Evolutionary conservation across 2,797 vertebrate species (phyloP).

Genomic region (Staurois parvus): DNA sequence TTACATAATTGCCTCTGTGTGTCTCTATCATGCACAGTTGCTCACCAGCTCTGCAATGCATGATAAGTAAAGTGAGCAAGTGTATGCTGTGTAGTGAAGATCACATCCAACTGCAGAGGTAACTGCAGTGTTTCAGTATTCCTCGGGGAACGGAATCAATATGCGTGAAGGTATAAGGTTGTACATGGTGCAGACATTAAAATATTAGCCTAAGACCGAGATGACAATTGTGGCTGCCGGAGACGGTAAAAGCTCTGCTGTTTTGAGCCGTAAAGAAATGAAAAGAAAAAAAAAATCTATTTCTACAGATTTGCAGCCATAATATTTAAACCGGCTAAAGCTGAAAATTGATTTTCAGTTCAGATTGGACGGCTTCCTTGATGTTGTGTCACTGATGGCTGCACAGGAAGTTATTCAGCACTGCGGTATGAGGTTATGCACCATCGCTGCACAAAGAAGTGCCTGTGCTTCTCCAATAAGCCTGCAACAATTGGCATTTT

Average conservation of each 20-base stretch:
- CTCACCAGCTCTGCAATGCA: background rate
- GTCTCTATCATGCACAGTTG: background rate
- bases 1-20: background rate
- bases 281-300: conserved; percentile 43
- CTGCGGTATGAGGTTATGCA: conserved; percentile 51
- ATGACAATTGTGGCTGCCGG: conserved; percentile 34
- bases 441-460: conserved; percentile 33
- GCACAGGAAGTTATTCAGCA: conserved; percentile 53
- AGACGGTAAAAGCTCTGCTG: background rate
- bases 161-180: conserved; percentile 62
- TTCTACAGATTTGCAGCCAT: conserved; percentile 51
- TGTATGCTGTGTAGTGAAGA: conserved; percentile 48
- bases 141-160: conserved; percentile 59
- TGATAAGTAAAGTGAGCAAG: conserved; percentile 37
- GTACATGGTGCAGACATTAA: conserved; percentile 59
- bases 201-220: conserved; percentile 55
- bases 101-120: conserved; percentile 63
- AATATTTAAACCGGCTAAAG: conserved; percentile 60
- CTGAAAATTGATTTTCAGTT: conserved; percentile 62
- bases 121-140: conserved; percentile 56
- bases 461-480: conserved; percentile 3
- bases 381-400: conserved; percentile 54
- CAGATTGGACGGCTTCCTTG: conserved; percentile 34
- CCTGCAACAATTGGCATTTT: conserved; percentile 9
- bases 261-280: background rate